phyloP scores from a whole-genome alignment of 2,797 vertebrate species.

The Notolabrus celidotus region DNA sequence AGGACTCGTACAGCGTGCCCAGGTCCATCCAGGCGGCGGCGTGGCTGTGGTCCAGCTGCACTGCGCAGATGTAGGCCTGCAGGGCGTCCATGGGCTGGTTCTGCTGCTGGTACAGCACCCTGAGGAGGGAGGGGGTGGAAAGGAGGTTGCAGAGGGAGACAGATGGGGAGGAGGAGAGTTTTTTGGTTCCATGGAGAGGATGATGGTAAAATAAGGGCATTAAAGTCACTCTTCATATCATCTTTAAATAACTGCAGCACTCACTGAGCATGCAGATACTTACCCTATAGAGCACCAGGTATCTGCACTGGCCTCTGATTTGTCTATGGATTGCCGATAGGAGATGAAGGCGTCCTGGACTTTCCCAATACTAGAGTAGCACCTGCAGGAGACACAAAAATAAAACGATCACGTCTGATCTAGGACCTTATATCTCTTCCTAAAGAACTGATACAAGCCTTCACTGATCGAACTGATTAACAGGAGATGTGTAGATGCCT shows the following conservation, averaged over 20 bases:
- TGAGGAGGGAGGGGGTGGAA: conserved; percentile 61
- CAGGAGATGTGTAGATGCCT: no score
- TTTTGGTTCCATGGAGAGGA: conserved; percentile 1
- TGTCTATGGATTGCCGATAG: conserved; percentile 99
- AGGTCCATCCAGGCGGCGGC: conserved; percentile 99
- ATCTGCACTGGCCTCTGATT: conserved; percentile 99
- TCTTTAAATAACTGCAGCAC: no score
- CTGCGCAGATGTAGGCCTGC: conserved; percentile 99
- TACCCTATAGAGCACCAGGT: conserved; percentile 99
- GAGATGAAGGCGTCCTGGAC: conserved; percentile 99
- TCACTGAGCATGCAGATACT: conserved; percentile 70
- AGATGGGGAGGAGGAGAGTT: not conserved
- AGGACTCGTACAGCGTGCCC: conserved; percentile 99
- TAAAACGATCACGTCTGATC: no score
- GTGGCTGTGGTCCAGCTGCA: conserved; percentile 99
- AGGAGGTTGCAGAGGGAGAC: no score
- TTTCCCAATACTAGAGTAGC: conserved; percentile 99
- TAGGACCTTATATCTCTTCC: no score
- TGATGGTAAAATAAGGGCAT: no score
- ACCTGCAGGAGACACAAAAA: conserved; percentile 84
- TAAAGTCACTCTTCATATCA: no score
- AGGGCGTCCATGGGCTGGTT: conserved; percentile 99
- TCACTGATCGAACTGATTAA: no score
- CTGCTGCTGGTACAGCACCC: conserved; percentile 99
- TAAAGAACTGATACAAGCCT: no score